Percentiles rank a stretch among this genome's conserved stretches.
These are phyloP conservation scores for Sylvia atricapilla DNA, from an alignment of 2,113 vertebrate genomes.

Conservation along the genomic window DNA sequence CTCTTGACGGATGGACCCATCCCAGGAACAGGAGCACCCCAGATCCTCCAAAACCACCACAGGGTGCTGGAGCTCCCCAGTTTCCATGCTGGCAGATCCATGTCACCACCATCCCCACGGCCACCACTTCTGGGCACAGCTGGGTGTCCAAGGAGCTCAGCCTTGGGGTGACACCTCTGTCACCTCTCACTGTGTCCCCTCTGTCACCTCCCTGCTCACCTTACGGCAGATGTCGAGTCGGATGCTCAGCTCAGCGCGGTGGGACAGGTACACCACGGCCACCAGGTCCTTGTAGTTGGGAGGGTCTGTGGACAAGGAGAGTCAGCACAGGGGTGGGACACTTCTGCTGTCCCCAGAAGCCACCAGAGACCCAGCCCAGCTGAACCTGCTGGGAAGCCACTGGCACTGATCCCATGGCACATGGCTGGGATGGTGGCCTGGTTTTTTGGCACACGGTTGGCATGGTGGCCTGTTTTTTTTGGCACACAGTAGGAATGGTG, in stretches of 20 bases:
- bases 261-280: conserved; percentile 88
- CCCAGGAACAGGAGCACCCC: neutral
- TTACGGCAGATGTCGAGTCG: conserved; percentile 92
- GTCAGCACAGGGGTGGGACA: neutral
- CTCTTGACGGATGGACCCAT: neutral
- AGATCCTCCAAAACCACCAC: neutral
- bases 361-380: neutral
- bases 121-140: fast-evolving
- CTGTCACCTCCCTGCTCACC: conserved; percentile 46
- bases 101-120: fast-evolving
- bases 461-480: too few species aligned
- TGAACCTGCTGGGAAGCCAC: neutral
- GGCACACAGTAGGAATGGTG: too few species aligned
- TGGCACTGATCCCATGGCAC: fast-evolving
- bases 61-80: neutral
- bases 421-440: too few species aligned
- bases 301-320: conserved; percentile 70
- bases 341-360: neutral
- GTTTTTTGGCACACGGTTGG: too few species aligned
- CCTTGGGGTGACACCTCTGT: fast-evolving
- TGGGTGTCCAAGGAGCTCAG: neutral
- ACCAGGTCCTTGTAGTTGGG: conserved; percentile 90
- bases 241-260: conserved; percentile 85
- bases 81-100: neutral
- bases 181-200: too few species aligned